A percentile compares a stretch with the other conserved stretches of the same genome.
Conservation (phyloP, 2,113 vertebrate genomes). For the Megaceryle maxima region DNA sequence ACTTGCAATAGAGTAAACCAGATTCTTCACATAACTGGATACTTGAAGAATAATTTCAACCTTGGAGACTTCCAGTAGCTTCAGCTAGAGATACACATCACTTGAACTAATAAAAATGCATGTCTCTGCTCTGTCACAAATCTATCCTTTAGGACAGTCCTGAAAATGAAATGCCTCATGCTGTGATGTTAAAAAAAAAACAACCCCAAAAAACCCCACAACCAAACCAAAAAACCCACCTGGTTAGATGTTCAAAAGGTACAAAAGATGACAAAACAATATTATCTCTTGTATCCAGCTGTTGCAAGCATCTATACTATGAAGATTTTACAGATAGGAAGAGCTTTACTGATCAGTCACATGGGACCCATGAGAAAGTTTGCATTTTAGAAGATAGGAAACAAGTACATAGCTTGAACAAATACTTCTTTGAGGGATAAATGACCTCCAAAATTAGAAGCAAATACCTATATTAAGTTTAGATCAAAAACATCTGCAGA, state of each 20-base stretch:
- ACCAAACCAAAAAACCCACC: not conserved
- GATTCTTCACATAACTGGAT: not conserved
- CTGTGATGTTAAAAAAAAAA: not conserved
- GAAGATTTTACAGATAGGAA: not conserved
- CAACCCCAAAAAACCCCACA: too few relatives aligned
- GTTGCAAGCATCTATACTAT: not conserved
- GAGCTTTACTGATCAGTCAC: not conserved
- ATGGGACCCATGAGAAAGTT: not conserved
- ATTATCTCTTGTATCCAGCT: not conserved
- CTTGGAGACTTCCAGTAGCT: not conserved
- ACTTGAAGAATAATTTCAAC: not conserved
- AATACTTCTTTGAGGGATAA: not conserved
- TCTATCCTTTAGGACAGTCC: not conserved
- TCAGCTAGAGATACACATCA: not conserved
- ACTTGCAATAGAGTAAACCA: not conserved
- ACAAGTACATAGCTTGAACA: not conserved
- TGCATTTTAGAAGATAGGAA: not conserved
- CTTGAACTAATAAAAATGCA: not conserved
- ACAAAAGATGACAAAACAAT: not conserved
- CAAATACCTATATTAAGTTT: not conserved
- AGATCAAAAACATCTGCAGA: not conserved
- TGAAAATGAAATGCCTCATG: not conserved
- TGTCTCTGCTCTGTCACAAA: not conserved
- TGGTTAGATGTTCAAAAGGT: not conserved
- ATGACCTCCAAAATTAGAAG: not conserved